Evolutionary conservation across 2,888 invertebrate genomes (phyloP).

Genomic region (Diarsia mendica): DNA sequence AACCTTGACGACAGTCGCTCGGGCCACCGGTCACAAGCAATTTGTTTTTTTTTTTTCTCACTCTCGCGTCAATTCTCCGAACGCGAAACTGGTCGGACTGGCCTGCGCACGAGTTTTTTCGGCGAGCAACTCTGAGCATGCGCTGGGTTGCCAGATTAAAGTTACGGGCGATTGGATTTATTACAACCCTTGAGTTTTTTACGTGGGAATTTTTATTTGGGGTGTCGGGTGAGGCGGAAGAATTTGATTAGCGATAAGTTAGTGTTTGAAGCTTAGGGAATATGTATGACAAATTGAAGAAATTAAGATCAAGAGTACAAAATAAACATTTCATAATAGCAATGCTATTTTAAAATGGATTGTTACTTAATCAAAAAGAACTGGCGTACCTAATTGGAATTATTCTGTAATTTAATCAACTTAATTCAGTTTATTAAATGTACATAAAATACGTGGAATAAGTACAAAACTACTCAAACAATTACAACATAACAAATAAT

Average conservation of each 20-base stretch:
- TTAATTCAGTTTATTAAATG: constrained; percentile 12
- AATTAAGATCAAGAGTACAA: not conserved
- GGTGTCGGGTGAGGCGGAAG: constrained; percentile 34
- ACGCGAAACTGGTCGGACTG: constrained; percentile 85
- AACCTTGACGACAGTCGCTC: constrained; percentile 84
- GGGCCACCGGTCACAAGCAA: constrained; percentile 80
- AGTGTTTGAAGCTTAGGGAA: not conserved
- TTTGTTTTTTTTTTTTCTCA: constrained; percentile 82
- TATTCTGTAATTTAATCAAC: constrained; percentile 17
- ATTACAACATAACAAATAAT: constrained; percentile 24
- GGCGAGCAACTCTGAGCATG: constrained; percentile 77
- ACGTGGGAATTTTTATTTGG: constrained; percentile 41
- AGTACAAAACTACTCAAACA: constrained; percentile 7
- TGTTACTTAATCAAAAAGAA: not conserved
- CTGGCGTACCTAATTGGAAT: not conserved
- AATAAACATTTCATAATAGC: not conserved
- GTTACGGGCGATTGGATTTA: constrained; percentile 59
- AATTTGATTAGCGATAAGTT: constrained; percentile 18
- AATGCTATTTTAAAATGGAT: not conserved
- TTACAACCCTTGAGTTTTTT: constrained; percentile 61
- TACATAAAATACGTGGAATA: constrained; percentile 31
- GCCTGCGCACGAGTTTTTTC: constrained; percentile 84
- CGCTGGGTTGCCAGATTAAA: constrained; percentile 74
- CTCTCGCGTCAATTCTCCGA: constrained; percentile 82
- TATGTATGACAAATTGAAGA: not conserved